Percentiles rank a stretch among this genome's conserved stretches.
phyloP scores from a whole-genome alignment of 2,888 invertebrate genomes.

The Chymomyza fuscimana region DNA sequence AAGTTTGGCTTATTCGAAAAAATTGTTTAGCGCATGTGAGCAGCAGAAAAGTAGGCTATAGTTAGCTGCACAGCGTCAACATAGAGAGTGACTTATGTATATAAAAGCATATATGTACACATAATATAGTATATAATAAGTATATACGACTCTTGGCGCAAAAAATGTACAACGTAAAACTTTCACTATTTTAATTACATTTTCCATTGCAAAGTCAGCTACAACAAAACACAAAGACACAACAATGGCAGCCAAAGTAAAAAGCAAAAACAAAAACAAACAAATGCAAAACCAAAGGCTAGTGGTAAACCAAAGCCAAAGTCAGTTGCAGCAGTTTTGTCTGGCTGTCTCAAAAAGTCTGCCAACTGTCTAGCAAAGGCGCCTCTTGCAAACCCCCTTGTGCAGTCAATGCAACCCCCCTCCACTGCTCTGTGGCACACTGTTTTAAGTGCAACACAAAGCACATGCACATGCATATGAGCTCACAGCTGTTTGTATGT shows the following conservation, averaged over 20 bases:
- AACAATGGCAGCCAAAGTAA: conserved; percentile 12
- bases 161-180: conserved; percentile 31
- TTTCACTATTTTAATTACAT: conserved; percentile 72
- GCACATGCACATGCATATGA: conserved; percentile 8
- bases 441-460: conserved; percentile 29
- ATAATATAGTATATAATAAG: no score
- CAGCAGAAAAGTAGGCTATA: conserved; percentile 67
- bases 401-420: not conserved
- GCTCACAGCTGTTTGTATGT: not conserved
- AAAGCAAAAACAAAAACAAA: conserved; percentile 14
- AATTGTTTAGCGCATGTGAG: not conserved
- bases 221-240: not conserved
- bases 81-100: no score
- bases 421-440: not conserved
- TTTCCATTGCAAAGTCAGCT: conserved; percentile 6
- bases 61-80: not conserved
- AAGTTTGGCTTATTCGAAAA: not conserved
- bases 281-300: not conserved
- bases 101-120: no score
- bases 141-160: not conserved
- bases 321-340: conserved; percentile 32
- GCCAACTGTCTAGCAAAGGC: conserved; percentile 55
- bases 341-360: conserved; percentile 56
- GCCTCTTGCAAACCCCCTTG: conserved; percentile 31
- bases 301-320: conserved; percentile 30